Conservation (phyloP, 2,888 invertebrate species). For the Acholoe squamosa region DNA sequence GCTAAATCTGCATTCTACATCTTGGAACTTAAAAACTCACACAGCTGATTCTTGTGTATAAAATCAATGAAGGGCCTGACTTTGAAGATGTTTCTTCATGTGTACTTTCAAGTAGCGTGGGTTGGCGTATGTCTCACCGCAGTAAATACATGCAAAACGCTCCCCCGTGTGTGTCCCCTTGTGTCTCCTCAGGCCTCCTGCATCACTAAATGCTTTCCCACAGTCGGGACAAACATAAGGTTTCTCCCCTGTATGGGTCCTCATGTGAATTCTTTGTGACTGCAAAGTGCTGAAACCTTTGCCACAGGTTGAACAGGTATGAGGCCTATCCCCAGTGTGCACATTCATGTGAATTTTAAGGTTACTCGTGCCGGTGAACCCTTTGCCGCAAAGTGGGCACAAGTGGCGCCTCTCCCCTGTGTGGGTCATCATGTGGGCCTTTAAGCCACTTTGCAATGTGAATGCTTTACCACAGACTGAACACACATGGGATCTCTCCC, state of each 20-base stretch:
- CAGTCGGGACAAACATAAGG: neutral
- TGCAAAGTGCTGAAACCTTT: neutral
- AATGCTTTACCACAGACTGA: slow-evolving; percentile 58
- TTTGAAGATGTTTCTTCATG: no score
- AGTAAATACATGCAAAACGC: no score
- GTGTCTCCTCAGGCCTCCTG: neutral
- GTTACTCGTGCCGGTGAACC: slow-evolving; percentile 16
- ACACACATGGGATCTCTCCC: slow-evolving; percentile 15
- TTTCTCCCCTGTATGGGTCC: slow-evolving; percentile 21
- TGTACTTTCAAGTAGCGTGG: no score
- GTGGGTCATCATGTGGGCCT: slow-evolving; percentile 50
- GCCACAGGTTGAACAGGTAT: neutral
- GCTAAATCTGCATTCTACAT: no score
- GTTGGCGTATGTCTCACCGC: no score
- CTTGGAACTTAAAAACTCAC: no score
- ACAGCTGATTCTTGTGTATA: no score
- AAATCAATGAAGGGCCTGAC: neutral
- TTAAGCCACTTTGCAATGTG: neutral
- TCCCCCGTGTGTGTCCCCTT: neutral
- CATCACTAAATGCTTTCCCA: neutral
- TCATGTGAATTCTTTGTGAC: neutral
- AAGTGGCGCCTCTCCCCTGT: neutral
- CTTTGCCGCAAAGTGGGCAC: slow-evolving; percentile 3
- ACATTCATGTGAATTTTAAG: slow-evolving; percentile 23
- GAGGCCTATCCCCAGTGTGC: slow-evolving; percentile 24